Percentiles rank a stretch among this genome's conserved stretches.
These are phyloP conservation scores for Rhinoderma darwinii DNA, from an alignment of 2,113 vertebrate genomes.

Conservation along the genomic window DNA sequence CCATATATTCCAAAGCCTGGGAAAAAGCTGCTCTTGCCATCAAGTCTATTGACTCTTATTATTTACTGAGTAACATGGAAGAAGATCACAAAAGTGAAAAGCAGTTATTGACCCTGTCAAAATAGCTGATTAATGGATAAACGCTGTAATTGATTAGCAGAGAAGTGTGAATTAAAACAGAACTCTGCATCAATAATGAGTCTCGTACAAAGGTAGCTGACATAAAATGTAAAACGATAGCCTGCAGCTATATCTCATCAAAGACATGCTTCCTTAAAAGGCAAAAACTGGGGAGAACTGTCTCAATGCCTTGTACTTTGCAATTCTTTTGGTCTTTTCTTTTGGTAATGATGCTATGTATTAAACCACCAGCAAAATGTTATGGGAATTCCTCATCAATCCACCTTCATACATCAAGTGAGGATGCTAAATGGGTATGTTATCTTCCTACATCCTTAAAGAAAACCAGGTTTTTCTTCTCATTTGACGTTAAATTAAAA, in stretches of 20 bases:
- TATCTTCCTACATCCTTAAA: slow-evolving; percentile 70
- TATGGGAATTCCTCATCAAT: slow-evolving; percentile 77
- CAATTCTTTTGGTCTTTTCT: slow-evolving; percentile 79
- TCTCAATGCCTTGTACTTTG: slow-evolving; percentile 71
- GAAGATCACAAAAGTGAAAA: slow-evolving; percentile 78
- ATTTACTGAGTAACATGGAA: slow-evolving; percentile 75
- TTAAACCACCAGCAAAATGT: slow-evolving; percentile 89
- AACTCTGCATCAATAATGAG: slow-evolving; percentile 89
- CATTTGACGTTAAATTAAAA: slow-evolving; percentile 50
- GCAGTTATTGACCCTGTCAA: slow-evolving; percentile 90
- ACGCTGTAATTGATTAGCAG: slow-evolving; percentile 96
- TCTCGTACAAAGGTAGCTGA: slow-evolving; percentile 83
- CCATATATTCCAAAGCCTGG: slow-evolving; percentile 65
- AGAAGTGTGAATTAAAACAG: slow-evolving; percentile 92
- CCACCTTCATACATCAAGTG: slow-evolving; percentile 85
- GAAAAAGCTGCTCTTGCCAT: slow-evolving; percentile 67
- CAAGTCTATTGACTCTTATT: slow-evolving; percentile 71
- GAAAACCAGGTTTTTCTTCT: slow-evolving; percentile 61
- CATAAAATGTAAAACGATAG: slow-evolving; percentile 91
- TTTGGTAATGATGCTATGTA: slow-evolving; percentile 82
- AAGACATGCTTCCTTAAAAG: slow-evolving; percentile 80
- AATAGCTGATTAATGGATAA: slow-evolving; percentile 95
- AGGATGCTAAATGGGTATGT: slow-evolving; percentile 82
- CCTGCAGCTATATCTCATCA: slow-evolving; percentile 90
- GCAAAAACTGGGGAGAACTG: slow-evolving; percentile 66